Evolutionary conservation across 2,797 vertebrate genomes (phyloP).

Genomic region (Limnodromus scolopaceus): DNA sequence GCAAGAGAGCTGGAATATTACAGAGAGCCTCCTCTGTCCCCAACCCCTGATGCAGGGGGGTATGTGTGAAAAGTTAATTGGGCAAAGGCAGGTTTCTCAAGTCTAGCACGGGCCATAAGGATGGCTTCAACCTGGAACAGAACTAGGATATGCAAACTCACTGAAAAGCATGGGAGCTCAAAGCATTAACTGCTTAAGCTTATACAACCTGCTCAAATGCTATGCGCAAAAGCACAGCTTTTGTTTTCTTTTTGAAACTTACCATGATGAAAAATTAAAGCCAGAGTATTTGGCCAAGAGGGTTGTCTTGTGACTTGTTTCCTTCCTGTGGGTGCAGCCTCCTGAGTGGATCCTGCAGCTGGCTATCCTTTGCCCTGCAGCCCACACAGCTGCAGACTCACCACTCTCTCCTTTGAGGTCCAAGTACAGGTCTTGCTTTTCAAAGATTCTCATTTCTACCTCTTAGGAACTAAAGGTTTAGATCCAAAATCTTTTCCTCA

Average conservation of each 20-base stretch:
- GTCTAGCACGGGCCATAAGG: background rate
- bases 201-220: background rate
- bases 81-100: background rate
- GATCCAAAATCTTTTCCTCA: background rate
- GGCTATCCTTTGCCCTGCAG: background rate
- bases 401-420: background rate
- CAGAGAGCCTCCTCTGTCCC: background rate
- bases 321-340: background rate
- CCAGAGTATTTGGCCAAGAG: background rate
- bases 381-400: background rate
- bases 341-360: no score
- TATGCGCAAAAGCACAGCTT: background rate
- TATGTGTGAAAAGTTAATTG: background rate
- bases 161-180: background rate
- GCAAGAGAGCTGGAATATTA: background rate
- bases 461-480: background rate
- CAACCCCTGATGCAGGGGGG: background rate
- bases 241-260: background rate
- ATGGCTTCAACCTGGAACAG: background rate
- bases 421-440: background rate
- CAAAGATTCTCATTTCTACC: background rate
- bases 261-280: background rate
- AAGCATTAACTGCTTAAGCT: background rate
- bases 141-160: background rate
- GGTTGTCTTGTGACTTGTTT: background rate